Base-by-base conservation (phyloP, 2,797 vertebrate species). In the Phrynocephalus guinanensis region DNA sequence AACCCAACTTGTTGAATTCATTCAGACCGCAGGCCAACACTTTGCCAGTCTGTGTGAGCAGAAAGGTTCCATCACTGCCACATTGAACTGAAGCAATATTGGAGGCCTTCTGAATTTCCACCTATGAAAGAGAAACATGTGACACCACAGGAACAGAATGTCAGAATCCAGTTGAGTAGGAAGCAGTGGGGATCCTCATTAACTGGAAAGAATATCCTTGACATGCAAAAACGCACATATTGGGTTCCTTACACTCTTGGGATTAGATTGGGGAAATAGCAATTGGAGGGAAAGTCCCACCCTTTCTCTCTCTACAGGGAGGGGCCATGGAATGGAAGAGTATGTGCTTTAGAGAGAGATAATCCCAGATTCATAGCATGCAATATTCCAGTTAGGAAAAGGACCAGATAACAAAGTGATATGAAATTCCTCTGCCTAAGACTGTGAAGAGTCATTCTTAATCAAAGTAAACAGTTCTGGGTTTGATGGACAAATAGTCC, bases 1-100 rank as follows among this genome's bases (percentile, higher is more conserved):
- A 96, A 81, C 99, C 99, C 89, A 99, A 96, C 92, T 99, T 99
- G 95, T 99, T 99, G 93, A 98, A 97, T 85, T 99, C 99, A n/a
- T 99, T 99, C 95, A 98, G 98, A 90, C 99, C 99, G 95, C 99
- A 99, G 1, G 99, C 98, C 86, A 99, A 95, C 84, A 99, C 98
- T 96, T 99, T 99, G 88, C 99, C 98, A 13, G 97, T 98, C 90
- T 98, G 98, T 0, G 99, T 99, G 92, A 99, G 95, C 88, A 98
- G 98, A 95, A 99, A 99, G 72, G 98, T 99, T 48, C 98, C 98
- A 91, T 99, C 98, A 38, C 97, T 97, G 92, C 98, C 97, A 92
- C 99, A 99, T 9, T 97, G 98, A 89, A 99, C 98, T 0, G 97
- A 98, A 50, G 97, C 96, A 89, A 99, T 98, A 92, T 94, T 96